Percentiles rank a stretch among this genome's conserved stretches.
Evolutionary conservation across 2,888 invertebrate genomes (phyloP).

Genomic region (Willowsia nigromaculata): DNA sequence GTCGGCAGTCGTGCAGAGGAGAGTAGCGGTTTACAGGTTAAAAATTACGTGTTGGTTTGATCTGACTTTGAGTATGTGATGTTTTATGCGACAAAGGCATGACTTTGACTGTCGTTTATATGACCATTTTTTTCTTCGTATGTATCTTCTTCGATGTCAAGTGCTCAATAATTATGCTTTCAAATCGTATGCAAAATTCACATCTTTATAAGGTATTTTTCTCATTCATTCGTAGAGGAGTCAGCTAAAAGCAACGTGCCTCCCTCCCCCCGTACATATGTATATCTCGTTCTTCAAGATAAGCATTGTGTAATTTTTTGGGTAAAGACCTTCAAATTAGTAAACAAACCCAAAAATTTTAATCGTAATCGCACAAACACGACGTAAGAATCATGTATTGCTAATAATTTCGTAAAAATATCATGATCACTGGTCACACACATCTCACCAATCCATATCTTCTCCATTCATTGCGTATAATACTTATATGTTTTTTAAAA

Average conservation of each 20-base stretch:
- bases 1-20: background rate
- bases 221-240: slow-evolving; percentile 12
- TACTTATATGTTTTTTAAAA: background rate
- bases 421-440: slow-evolving; percentile 12
- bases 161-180: slow-evolving; percentile 27
- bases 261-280: background rate
- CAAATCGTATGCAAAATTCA: background rate
- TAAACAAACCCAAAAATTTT: slow-evolving; percentile 59
- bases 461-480: background rate
- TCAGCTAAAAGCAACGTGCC: background rate
- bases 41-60: background rate
- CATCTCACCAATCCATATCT: background rate
- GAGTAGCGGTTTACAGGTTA: background rate
- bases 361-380: slow-evolving; percentile 64
- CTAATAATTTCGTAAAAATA: slow-evolving; percentile 23
- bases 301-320: slow-evolving; percentile 13
- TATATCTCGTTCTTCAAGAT: background rate
- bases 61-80: background rate
- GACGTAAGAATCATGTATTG: slow-evolving; percentile 54
- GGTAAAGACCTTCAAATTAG: slow-evolving; percentile 57
- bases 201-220: slow-evolving; percentile 36
- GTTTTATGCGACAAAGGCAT: background rate
- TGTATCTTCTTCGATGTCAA: slow-evolving; percentile 41
- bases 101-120: background rate
- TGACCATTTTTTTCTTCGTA: background rate